Base-by-base conservation (phyloP, 2,888 invertebrate species). In the Linnaemya tessellans region DNA sequence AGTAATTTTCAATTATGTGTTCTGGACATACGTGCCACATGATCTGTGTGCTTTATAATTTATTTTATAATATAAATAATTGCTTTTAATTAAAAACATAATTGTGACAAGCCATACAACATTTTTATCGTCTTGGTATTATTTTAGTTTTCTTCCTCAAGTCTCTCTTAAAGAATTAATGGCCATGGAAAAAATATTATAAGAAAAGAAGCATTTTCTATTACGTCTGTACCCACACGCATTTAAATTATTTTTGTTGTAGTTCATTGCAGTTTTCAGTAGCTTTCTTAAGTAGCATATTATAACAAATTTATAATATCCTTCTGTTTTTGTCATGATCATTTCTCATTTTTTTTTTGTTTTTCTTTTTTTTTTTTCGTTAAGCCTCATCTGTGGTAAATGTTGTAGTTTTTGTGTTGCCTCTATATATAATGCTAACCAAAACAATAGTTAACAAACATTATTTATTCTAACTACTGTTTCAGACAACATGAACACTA, bases 251-350 rank as follows among this genome's bases (percentile, higher is more conserved):
- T 46, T 80, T 60, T 22, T 74, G 41, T 54, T 41, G 74, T 51
- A 67, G 49, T 67, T 60, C 60, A 41, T 43, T 25, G 68, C 65
- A 62, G 46, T 25, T 43, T 81, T 56, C 84, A 79, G 84, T 70
- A 85, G 84, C 84, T 74, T 65, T 68, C 68, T 84, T 85, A 64
- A 85, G 84, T 82, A 82, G 84, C 84, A 85, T 79, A 82, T 85
- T 82, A 85, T 75, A 82, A 79, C 84, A 85, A 85, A 85, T 85
- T 85, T 85, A 85, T 85, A 85, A 85, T 82, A 85, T 85, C 84
- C 84, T 85, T 85, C 84, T 85, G 84, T 79, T 85, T 85, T 85
- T 85, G 84, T 85, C 84, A 85, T 85, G 84, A 85, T 85, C 84
- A 85, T 85, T 85, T 85, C 79, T 82, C 84, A 82, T 85, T 74